Base-by-base conservation (phyloP, 2,797 vertebrate genomes). In the Momotus momota region DNA sequence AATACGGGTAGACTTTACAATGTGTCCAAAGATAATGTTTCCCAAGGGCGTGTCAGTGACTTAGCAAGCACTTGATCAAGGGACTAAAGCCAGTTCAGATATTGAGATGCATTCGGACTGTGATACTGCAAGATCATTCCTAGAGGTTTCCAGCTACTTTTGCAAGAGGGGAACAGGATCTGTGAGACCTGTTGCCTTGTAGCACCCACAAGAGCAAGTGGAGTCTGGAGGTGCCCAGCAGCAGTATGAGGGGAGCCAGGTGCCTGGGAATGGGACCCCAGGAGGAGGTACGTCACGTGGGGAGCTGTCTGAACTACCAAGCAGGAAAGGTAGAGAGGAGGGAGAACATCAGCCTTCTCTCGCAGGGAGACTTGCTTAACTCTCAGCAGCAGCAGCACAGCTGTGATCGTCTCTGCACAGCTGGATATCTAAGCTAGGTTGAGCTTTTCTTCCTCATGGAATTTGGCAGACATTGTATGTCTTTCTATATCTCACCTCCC, bases 391-490 rank as follows among this genome's bases (percentile, higher is more conserved):
- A 77, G 3, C 78, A 77, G 40, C 57, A 41, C 64, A 88, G 49
- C 61, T 83, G 72, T 9, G 33, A 62, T 88, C 5, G 0, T 26
- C 69, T 66, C 21, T 10, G 14, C 81, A 45, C 62, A 72, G 70
- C 54, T 79, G 70, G 33, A n/a, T 73, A 27, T 31, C 40, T 65
- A 31, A 88, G 29, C 26, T 54, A 16, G n/a, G 35, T 0, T 13
- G 49, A n/a, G 10, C 18, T 65, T 84, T 86, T 6, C 8, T 62
- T n/a, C 82, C 72, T 71, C 0, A 0, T 31, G 61, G 31, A 84
- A 60, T 86, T 35, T 62, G 60, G 38, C 58, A 58, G 46, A 35
- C 2, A 9, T 13, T 10, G 2, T 0, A 0, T 52, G 10, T 8
- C 71, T 48, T 82, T 23, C 7, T 20, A 19, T 65, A 0, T 16